Evolutionary conservation across 2,888 invertebrate genomes (phyloP), one percentile per base, ranked within the genome.

Genomic region (Cordilura impudica): DNA sequence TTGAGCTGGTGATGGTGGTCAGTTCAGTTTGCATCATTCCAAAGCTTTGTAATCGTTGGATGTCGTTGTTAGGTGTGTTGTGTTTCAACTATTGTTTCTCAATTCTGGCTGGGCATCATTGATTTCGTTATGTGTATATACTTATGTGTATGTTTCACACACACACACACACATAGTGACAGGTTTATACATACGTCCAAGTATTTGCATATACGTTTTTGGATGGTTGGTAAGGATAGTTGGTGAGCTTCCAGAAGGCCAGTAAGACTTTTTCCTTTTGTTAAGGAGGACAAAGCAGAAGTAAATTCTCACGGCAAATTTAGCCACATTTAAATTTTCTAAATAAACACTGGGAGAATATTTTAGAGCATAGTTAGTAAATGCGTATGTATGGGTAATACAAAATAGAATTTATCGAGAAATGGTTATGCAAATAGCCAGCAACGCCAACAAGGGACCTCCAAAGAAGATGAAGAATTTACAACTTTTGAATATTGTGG

Each of bases 401-500:
- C 16, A 19, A 71, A 56, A 67, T 54, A 65, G 65, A 65, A 73
- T 45, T 67, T 65, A 69, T 73, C 31, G 51, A 58, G 72, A 78
- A 73, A 69, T 56, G 49, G 67, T 78, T 78, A 78, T 73, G 58
- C 69, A 73, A 73, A 73, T 78, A 78, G 63, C 58, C 63, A 78
- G 60, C 69, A 84, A 81, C 72, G 54, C 70, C 83, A 84, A 80
- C 81, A 85, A 82, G 81, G 83, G 82, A 81, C 83, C 83, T 83
- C 80, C 79, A 79, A 82, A 79, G 77, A 82, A 81, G 78, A 83
- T 76, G 81, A 82, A 83, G 82, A 77, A 82, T 82, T 83, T 79
- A 82, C 85, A 86, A 84, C 83, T 86, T 84, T 84, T 83, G 82
- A 87, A 83, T 82, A 83, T 69, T 84, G 84, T 83, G 84, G 85